Conservation (phyloP, 2,797 vertebrate species). For the Xenentodon cancila region DNA sequence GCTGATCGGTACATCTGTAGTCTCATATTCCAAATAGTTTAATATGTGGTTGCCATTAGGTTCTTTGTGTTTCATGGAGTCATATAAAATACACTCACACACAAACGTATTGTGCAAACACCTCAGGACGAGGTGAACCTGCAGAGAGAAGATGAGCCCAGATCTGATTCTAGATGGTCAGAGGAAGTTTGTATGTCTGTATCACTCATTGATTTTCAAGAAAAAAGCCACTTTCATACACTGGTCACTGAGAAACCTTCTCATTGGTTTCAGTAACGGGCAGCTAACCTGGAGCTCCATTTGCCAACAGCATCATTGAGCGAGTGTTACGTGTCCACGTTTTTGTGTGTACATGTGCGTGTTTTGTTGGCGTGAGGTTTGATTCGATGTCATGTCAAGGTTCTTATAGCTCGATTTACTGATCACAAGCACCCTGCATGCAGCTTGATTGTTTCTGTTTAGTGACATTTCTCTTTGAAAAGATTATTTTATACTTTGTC, state of each 20-base stretch:
- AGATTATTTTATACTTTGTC: background rate
- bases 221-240: conserved; percentile 34
- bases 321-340: conserved; percentile 18
- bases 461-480: conserved; percentile 2
- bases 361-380: conserved; percentile 33
- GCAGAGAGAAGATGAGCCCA: background rate
- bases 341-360: conserved; percentile 4
- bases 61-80: background rate
- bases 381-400: conserved; percentile 41
- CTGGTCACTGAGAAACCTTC: conserved; percentile 13
- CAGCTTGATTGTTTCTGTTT: conserved; percentile 2
- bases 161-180: background rate
- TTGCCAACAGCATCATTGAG: conserved; percentile 16
- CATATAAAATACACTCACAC: background rate
- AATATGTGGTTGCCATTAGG: too few relatives aligned
- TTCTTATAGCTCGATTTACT: conserved; percentile 17
- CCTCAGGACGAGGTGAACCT: background rate
- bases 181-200: conserved; percentile 26
- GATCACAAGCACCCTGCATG: background rate
- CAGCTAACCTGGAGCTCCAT: conserved; percentile 47
- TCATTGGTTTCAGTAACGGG: conserved; percentile 55
- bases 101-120: too few relatives aligned
- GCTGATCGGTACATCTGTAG: too few relatives aligned
- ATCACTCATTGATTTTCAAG: conserved; percentile 40
- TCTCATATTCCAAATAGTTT: too few relatives aligned